phyloP scores from a whole-genome alignment of 2,113 vertebrate species.

The Lipotes vexillifer region DNA sequence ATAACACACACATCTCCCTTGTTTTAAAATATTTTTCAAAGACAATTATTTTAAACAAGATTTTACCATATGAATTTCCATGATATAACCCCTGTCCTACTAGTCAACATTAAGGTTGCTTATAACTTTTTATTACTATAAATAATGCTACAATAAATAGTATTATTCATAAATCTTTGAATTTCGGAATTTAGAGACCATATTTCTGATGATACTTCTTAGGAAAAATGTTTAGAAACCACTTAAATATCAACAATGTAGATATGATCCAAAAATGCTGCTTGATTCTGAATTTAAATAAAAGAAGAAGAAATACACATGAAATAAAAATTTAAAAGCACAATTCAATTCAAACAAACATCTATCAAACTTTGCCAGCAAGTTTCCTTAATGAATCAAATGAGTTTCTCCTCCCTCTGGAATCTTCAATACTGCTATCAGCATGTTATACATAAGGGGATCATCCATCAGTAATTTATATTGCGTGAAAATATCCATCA shows the following conservation, averaged over 20 bases:
- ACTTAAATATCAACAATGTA: not conserved
- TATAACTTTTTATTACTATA: not conserved
- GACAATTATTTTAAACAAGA: not conserved
- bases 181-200: not conserved
- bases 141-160: not conserved
- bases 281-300: not conserved
- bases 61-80: not conserved
- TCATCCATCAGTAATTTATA: not conserved
- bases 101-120: not conserved
- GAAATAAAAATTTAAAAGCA: not conserved
- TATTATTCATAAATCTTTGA: not conserved
- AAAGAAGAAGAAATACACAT: not conserved
- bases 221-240: not conserved
- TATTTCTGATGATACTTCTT: not conserved
- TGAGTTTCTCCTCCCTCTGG: not conserved
- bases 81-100: not conserved
- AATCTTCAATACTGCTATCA: not conserved
- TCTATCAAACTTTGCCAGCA: not conserved
- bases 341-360: not conserved
- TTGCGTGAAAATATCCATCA: not conserved
- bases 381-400: not conserved
- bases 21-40: not conserved
- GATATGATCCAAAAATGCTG: not conserved
- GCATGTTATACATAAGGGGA: not conserved
- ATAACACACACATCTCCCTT: not conserved